Evolutionary conservation across 2,888 invertebrate species (phyloP).

Genomic region (Ormia ochracea): DNA sequence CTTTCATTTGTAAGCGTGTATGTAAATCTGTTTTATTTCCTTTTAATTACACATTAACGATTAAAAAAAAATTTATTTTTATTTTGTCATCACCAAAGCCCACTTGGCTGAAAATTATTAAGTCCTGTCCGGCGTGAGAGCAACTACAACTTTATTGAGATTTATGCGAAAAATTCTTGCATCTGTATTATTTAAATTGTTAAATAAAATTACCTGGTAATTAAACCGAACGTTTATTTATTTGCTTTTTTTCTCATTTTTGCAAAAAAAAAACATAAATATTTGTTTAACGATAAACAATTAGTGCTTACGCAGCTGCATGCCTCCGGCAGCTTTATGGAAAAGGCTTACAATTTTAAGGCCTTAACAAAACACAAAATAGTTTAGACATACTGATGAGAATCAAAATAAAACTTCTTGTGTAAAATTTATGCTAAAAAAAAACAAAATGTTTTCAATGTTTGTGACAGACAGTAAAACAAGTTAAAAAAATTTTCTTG

Average conservation of each 20-base stretch:
- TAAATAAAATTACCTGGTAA: slow-evolving; percentile 47
- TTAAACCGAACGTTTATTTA: slow-evolving; percentile 29
- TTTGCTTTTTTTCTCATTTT: background rate
- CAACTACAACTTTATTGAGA: background rate
- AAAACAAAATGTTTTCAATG: too few species aligned
- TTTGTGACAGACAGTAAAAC: too few species aligned
- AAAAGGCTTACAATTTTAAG: background rate
- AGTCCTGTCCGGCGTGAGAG: background rate
- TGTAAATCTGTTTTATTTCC: too few species aligned
- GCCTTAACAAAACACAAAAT: too few species aligned
- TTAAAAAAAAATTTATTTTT: too few species aligned
- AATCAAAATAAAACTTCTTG: too few species aligned
- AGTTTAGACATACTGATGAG: too few species aligned
- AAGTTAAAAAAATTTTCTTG: too few species aligned
- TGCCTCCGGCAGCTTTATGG: background rate
- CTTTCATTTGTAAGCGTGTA: too few species aligned
- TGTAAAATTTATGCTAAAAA: too few species aligned
- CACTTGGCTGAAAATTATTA: background rate
- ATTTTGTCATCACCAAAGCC: too few species aligned
- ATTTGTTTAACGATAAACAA: background rate
- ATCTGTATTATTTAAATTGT: background rate
- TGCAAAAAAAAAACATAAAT: background rate
- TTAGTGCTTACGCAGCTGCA: background rate
- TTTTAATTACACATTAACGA: too few species aligned
- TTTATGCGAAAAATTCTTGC: background rate